Evolutionary conservation across 2,888 invertebrate species (phyloP), one percentile per base, ranked within the genome.

Genomic region (Pteria penguin): DNA sequence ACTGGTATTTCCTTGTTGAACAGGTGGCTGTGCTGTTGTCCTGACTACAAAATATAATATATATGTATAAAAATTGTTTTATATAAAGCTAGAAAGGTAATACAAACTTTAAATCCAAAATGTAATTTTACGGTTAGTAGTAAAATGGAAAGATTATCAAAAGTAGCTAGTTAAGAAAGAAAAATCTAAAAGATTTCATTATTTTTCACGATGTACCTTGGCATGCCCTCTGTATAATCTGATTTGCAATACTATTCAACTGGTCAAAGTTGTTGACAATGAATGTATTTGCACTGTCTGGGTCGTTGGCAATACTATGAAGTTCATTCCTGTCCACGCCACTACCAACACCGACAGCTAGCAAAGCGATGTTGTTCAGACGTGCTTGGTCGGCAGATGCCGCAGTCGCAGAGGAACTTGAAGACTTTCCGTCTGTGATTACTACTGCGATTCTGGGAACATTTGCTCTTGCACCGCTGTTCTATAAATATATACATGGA

Each of bases 371-470:
- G 52, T 86, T 76, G 57, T 82, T 78, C 14, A 65, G 63, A 55
- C 86, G 78, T 14, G 85, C 85, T 29, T 78, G 71, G 73, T 84
- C 76, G 3, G 87, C 85, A 45, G 84, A 81, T 4, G 65, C 61
- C 14, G 79, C 58, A 5, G 88, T 88, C 8, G 62, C 70, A 11
- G 83, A 57, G 2, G 80, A 74, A 69, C 84, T 85, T 18, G 82
- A 70, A 24, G 86, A 86, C 29, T 74, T 76, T 0, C 88, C 88
- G 57, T 87, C 86, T 58, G 88, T 86, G 63, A 87, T 84, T n/a
- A 87, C 85, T 2, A 87, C 75, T 8, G 84, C 82, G 52, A 87
- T 84, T 62, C 86, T 78, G n/a, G 88, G 86, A 8, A 88, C 88
- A 69, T 83, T 82, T 2, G 79, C 61, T 54, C 87, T 71, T 5